Conservation (phyloP, 2,888 invertebrate species). For the Trachelus stipa region DNA sequence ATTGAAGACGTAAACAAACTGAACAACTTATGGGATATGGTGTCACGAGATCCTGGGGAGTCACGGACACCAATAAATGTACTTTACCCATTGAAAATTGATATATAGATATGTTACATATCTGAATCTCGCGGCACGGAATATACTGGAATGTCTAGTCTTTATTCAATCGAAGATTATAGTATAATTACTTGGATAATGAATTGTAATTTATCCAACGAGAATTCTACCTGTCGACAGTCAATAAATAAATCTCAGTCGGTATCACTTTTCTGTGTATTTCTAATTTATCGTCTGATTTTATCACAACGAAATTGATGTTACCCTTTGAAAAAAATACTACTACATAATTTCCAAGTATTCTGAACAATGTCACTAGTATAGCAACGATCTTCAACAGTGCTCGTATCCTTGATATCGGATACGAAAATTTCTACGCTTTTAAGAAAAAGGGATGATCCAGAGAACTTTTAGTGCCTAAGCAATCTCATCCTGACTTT, state of each 20-base stretch:
- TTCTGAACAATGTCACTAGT: background rate
- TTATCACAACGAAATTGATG: too few relatives aligned
- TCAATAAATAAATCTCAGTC: background rate
- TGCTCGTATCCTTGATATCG: background rate
- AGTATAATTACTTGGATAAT: background rate
- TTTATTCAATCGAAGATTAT: too few relatives aligned
- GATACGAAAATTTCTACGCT: background rate
- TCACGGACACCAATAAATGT: too few relatives aligned
- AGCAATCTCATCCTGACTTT: background rate
- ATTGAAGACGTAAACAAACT: too few relatives aligned
- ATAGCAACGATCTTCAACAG: background rate
- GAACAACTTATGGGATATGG: too few relatives aligned
- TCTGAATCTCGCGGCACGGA: too few relatives aligned
- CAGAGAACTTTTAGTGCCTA: background rate
- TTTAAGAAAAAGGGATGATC: background rate
- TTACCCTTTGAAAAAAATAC: background rate
- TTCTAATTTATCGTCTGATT: too few relatives aligned
- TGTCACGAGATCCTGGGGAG: too few relatives aligned
- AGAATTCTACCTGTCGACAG: background rate
- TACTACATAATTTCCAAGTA: background rate
- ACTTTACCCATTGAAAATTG: too few relatives aligned
- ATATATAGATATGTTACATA: too few relatives aligned
- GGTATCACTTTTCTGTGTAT: background rate
- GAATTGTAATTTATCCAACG: background rate
- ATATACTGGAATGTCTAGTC: too few relatives aligned